phyloP scores from a whole-genome alignment of 2,113 vertebrate species.

The Campylomormyrus tamandua region DNA sequence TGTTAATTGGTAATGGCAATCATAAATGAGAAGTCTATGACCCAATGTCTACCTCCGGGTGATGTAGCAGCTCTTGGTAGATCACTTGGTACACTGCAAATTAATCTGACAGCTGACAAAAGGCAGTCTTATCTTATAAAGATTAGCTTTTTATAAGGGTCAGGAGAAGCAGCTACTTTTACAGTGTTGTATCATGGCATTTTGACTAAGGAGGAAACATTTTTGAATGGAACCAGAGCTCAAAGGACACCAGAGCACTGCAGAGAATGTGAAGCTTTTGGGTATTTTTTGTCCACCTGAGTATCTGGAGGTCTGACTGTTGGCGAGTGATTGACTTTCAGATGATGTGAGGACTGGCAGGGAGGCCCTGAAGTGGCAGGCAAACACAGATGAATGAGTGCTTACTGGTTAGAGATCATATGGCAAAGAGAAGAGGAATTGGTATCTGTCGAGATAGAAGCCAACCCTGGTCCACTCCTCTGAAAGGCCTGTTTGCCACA shows the following conservation, averaged over 20 bases:
- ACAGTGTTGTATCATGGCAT: neutral
- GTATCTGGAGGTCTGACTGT: neutral
- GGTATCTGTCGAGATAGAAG: constrained; percentile 23
- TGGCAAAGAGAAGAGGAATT: constrained; percentile 6
- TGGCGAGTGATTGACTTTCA: neutral
- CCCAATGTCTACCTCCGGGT: neutral
- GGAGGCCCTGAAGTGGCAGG: neutral
- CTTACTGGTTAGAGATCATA: neutral
- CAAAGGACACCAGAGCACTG: neutral
- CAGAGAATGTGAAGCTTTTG: neutral
- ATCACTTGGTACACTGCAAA: neutral
- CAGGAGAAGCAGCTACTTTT: neutral
- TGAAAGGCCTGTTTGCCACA: constrained; percentile 47
- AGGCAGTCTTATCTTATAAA: neutral
- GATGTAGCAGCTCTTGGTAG: neutral
- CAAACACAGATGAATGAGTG: neutral
- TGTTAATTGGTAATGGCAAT: neutral
- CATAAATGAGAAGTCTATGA: neutral
- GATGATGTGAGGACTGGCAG: neutral
- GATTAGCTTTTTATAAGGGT: neutral
- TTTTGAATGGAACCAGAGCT: neutral
- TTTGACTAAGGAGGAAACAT: neutral
- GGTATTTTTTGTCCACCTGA: neutral
- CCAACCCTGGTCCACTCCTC: constrained; percentile 27
- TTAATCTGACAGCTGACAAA: constrained; percentile 2